phyloP scores from a whole-genome alignment of 23 tunicate species.

The Ascidia mentula region DNA sequence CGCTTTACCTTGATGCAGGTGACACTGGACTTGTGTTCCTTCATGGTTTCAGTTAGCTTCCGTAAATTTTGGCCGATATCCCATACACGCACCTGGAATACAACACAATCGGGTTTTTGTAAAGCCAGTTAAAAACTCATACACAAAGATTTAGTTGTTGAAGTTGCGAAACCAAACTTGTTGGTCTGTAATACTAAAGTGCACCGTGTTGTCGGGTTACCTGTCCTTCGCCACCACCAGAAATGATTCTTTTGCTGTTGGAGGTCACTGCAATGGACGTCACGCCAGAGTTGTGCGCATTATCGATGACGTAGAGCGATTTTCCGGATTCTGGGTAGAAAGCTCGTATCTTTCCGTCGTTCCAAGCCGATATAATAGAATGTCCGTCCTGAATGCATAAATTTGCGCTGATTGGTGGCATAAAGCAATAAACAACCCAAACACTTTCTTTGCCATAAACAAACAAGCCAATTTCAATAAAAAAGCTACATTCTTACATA shows the following conservation, averaged over 20 bases:
- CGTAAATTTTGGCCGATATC: conserved; percentile 29
- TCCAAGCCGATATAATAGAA: conserved; percentile 89
- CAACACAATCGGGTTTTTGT: no score
- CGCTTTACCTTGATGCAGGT: conserved; percentile 74
- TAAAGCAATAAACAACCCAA: no score
- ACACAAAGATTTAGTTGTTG: no score
- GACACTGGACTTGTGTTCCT: conserved; percentile 89
- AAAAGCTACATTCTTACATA: no score
- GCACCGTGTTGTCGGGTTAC: conserved; percentile 4
- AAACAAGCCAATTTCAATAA: no score
- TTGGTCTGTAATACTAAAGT: not conserved
- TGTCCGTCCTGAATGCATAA: conserved; percentile 68
- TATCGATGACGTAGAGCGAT: conserved; percentile 62
- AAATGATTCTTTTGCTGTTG: conserved; percentile 60
- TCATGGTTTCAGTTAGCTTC: conserved; percentile 69
- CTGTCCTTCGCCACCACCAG: conserved; percentile 98
- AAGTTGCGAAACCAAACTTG: not conserved
- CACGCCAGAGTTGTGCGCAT: conserved; percentile 86
- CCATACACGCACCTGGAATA: conserved; percentile 76
- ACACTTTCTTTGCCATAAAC: no score
- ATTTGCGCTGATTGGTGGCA: no score
- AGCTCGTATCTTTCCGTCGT: conserved; percentile 93
- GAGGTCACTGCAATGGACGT: conserved; percentile 78
- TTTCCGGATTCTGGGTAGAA: conserved; percentile 87
- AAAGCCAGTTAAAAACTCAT: no score